Base-by-base conservation (phyloP, 2,797 vertebrate species). In the Chaenodraco wilsoni region DNA sequence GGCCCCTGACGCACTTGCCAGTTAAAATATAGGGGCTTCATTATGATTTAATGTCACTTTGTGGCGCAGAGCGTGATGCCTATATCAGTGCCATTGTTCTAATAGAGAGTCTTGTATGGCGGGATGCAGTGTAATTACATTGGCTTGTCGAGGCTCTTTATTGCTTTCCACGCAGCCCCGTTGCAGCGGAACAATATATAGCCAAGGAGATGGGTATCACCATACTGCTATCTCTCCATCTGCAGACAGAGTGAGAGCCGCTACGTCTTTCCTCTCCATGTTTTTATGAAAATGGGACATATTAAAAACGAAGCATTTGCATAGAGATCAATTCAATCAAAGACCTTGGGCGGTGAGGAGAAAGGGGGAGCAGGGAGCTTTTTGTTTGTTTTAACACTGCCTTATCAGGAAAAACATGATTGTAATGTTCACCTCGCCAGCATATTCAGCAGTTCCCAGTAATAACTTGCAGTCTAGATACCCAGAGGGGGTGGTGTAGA, bases 271-370 rank as follows among this genome's bases (percentile, higher is more conserved):
- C 60, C 76, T 69, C 68, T 63, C 45, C 58, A 63, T 77, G 85
- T 83, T 85, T 85, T 89, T 87, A 88, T 90, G 87, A 92, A 93
- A 92, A 91, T 86, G 72, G 87, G 63, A 83, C 87, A 88, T 85
- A 90, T 91, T 89, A 88, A 91, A 88, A 89, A 84, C 46, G 21
- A 68, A 54, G 69, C 83, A 87, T 92, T 91, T 92, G 89, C 88
- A 92, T 92, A 88, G 86, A 92, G 89, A 91, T 91, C 86, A 88
- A 86, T 92, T 92, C 90, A 81, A 90, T 91, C 87, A 89, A 63
- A 81, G 82, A 89, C 88, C 91, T 83, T 76, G 78, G 82, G 88
- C 84, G 70, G 60, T n/a, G 63, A 64, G 71, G 60, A 81, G 85
- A 75, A 57, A 21, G 10, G 56, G 55, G 60, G 49, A 5, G 65